Conservation (phyloP, 1,140 invertebrate species). For the Neuroterus valhalla region DNA sequence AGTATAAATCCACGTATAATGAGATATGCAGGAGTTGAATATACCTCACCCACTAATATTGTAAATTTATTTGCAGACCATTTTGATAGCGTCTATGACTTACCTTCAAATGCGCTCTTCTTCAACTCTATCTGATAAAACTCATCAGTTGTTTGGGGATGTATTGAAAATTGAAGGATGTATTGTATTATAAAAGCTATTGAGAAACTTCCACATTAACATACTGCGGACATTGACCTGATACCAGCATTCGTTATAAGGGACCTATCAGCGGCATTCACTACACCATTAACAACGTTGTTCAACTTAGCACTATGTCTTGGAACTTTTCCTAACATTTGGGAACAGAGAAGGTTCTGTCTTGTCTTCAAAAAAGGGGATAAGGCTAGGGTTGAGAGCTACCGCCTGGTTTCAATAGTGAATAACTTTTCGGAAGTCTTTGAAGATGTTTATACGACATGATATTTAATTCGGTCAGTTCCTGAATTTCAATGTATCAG, state of each 20-base stretch:
- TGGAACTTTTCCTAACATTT: not conserved
- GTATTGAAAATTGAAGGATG: not conserved
- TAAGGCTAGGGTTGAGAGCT: not conserved
- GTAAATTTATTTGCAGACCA: not conserved
- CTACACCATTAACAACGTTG: too few relatives aligned
- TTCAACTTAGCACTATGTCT: not conserved
- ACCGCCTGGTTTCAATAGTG: not conserved
- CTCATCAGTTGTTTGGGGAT: too few relatives aligned
- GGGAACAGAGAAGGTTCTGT: not conserved
- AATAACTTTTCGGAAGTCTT: conserved; percentile 12
- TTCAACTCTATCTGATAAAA: too few relatives aligned
- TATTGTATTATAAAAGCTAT: not conserved
- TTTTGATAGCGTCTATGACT: not conserved
- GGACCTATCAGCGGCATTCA: too few relatives aligned
- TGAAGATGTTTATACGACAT: not conserved
- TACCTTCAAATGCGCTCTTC: too few relatives aligned
- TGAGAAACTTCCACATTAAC: not conserved
- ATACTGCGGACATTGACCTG: not conserved
- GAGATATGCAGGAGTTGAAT: not conserved
- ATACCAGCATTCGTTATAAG: not conserved
- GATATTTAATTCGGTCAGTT: not conserved
- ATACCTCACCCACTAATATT: not conserved
- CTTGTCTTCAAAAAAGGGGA: not conserved
- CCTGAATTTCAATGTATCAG: too few relatives aligned
- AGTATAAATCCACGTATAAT: not conserved